A percentile compares a stretch with the other conserved stretches of the same genome.
Evolutionary conservation across 1,140 invertebrate genomes (phyloP).

Genomic region (Chymomyza costata): DNA sequence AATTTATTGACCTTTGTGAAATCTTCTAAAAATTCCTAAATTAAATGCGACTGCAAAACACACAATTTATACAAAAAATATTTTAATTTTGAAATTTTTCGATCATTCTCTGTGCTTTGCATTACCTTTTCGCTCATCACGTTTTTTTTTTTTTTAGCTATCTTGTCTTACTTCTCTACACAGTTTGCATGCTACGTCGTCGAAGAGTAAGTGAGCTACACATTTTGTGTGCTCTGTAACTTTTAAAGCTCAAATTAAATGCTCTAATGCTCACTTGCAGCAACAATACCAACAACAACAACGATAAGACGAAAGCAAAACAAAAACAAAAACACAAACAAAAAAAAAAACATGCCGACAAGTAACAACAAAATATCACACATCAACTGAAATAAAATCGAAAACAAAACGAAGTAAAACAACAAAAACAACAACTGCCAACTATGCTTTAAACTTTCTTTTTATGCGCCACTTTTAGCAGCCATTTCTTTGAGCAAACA

Average conservation of each 20-base stretch:
- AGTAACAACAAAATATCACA: background rate
- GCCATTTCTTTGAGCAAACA: constrained; percentile 52
- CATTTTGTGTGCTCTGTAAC: background rate
- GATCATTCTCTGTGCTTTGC: constrained; percentile 18
- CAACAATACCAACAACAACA: too few species aligned
- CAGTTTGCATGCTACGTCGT: too few species aligned
- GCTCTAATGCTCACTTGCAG: constrained; percentile 2
- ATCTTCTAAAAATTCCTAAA: too few species aligned
- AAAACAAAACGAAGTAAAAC: background rate
- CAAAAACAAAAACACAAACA: background rate
- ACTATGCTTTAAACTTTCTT: constrained; percentile 56
- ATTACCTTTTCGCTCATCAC: too few species aligned
- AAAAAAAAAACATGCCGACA: background rate
- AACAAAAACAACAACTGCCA: constrained; percentile 21
- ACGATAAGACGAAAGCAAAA: background rate
- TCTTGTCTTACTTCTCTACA: too few species aligned
- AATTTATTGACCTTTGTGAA: too few species aligned
- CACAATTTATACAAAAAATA: too few species aligned
- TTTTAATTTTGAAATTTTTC: too few species aligned
- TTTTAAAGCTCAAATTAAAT: constrained; percentile 2
- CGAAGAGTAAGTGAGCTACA: too few species aligned
- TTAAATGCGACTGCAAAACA: too few species aligned
- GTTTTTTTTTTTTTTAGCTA: too few species aligned
- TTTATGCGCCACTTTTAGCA: constrained; percentile 64
- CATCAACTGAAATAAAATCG: too few species aligned